These are phyloP conservation scores for Henricia sp. DNA, from an alignment of 53 echinoderm and acorn worm genomes.

Conservation along the genomic window DNA sequence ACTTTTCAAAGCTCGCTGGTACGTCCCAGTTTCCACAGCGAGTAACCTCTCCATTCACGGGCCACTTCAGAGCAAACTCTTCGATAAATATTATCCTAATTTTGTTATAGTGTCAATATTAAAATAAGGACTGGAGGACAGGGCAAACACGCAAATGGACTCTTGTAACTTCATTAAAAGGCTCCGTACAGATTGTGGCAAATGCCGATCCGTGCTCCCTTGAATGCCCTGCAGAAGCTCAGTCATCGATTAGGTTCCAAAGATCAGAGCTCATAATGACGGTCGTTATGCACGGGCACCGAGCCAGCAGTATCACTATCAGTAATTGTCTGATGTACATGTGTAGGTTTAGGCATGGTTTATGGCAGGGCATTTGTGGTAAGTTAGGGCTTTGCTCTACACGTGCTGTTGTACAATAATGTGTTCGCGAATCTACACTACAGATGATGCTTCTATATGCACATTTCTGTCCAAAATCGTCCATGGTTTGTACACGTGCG, in stretches of 20 bases:
- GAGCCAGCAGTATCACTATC: background rate
- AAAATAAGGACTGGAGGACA: background rate
- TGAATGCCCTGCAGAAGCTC: background rate
- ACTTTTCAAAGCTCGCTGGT: too few relatives aligned
- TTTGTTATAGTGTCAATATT: constrained; percentile 14
- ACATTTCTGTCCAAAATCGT: too few relatives aligned
- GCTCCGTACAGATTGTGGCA: background rate
- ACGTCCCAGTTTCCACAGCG: background rate
- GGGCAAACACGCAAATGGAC: constrained; percentile 11
- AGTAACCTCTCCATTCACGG: background rate
- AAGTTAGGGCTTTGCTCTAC: too few relatives aligned
- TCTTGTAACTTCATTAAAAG: constrained; percentile 52
- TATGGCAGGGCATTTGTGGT: too few relatives aligned
- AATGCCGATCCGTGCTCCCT: background rate
- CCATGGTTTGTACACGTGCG: too few relatives aligned
- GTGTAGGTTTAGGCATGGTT: too few relatives aligned
- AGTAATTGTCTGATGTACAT: too few relatives aligned
- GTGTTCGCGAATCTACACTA: too few relatives aligned
- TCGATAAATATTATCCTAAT: constrained; percentile 36
- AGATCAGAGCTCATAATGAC: too few relatives aligned
- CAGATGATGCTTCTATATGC: too few relatives aligned
- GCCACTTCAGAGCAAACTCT: constrained; percentile 6
- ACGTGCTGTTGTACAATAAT: too few relatives aligned
- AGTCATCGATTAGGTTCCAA: constrained; percentile 29
- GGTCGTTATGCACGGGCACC: constrained; percentile 38